Conservation (phyloP, 2,797 vertebrate species). For the Acanthiza pusilla region DNA sequence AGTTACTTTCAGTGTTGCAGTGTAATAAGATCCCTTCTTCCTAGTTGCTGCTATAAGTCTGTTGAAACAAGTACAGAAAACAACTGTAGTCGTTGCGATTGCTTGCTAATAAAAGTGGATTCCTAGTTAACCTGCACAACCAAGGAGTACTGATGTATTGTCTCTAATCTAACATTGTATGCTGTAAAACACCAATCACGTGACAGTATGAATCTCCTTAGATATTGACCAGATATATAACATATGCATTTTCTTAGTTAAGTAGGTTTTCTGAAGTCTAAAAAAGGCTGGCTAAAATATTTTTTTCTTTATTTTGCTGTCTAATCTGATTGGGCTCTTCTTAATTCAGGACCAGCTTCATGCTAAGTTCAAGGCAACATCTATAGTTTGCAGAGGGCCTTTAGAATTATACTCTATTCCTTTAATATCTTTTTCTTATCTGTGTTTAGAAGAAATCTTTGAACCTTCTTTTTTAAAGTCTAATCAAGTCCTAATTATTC, state of each 20-base stretch:
- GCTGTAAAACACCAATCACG: background rate
- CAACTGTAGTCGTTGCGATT: background rate
- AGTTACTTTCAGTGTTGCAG: background rate
- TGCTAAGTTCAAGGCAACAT: constrained; percentile 13
- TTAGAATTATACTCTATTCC: background rate
- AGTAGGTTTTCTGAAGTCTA: background rate
- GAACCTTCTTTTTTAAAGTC: constrained; percentile 7
- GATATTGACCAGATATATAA: background rate
- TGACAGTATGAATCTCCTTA: background rate
- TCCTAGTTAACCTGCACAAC: background rate
- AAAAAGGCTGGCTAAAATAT: background rate
- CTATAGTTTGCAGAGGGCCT: background rate
- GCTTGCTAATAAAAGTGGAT: background rate
- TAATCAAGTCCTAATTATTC: constrained; percentile 39
- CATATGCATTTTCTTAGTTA: background rate
- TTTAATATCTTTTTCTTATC: background rate
- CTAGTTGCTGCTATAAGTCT: background rate
- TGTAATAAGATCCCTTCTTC: background rate
- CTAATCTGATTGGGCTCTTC: background rate
- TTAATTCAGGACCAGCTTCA: background rate
- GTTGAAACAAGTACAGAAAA: background rate
- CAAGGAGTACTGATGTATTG: background rate
- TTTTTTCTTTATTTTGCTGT: background rate
- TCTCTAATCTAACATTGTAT: background rate
- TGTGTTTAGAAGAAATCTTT: background rate